Base-by-base conservation (phyloP, 2,888 invertebrate genomes). In the Pogonocherus hispidulus region DNA sequence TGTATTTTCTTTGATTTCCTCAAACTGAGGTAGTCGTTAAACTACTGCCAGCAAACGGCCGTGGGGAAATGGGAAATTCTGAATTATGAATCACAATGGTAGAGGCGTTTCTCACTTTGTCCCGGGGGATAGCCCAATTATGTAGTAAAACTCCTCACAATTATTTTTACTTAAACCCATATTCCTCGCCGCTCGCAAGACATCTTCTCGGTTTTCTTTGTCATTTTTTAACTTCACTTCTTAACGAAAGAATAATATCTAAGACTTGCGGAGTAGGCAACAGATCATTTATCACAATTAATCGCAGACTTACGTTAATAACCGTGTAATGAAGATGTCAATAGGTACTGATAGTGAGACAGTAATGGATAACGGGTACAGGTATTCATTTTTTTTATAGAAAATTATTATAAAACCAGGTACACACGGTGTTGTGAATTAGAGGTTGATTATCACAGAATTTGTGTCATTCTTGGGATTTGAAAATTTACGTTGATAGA, bases 251-350 rank as follows among this genome's bases (percentile, higher is more conserved):
- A 41, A 41, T 41, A 41, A 41, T 41, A 14, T 14, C 41, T 14
- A 3, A 8, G 41, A 1, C 41, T n/a, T 3, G 41, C 5, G 11
- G 41, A 18, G 51, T 16, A 23, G 6, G 19, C 20, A 20, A 14
- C 20, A 8, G 35, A 27, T 55, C 19, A 23, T 41, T 41, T 41
- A 41, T 41, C 14, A 41, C 41, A 41, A 63, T 35, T 65, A 41
- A 14, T 41, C 41, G n/a, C 2, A n/a, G 41, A 2, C 41, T 41
- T n/a, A 9, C 4, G 41, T 11, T 14, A 1, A 5, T 41, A 41
- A 41, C n/a, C 41, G 14, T 9, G 41, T 14, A 14, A 14, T n/a
- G n/a, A 2, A 14, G 14, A 41, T 16, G 41, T 41, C 14, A n/a
- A n/a, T n/a, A 11, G 32, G 32, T 8, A n/a, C n/a, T n/a, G n/a